Evolutionary conservation across 2,113 vertebrate species (phyloP).

Genomic region (Lepus europaeus): DNA sequence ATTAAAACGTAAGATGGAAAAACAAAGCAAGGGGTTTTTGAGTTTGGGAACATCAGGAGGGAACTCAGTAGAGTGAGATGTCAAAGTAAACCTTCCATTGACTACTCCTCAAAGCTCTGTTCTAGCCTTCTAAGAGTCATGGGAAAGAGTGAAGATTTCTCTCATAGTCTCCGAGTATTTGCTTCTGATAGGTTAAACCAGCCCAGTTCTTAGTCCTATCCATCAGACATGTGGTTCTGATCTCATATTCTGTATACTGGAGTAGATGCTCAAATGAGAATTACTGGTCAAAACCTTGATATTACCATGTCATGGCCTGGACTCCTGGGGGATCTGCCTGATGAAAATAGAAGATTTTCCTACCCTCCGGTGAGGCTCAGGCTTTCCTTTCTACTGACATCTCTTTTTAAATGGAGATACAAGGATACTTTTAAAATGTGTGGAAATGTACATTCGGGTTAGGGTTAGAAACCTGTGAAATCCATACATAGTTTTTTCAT

Average conservation of each 20-base stretch:
- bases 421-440: no score
- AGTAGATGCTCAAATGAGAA: not conserved
- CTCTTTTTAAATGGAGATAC: not conserved
- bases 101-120: not conserved
- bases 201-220: not conserved
- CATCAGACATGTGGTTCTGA: not conserved
- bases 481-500: no score
- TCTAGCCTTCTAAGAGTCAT: not conserved
- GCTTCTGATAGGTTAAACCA: not conserved
- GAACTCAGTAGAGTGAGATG: no score
- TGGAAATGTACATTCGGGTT: no score
- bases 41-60: no score
- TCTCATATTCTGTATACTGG: not conserved
- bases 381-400: not conserved
- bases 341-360: not conserved
- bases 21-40: no score
- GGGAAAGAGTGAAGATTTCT: not conserved
- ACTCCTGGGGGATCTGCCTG: not conserved
- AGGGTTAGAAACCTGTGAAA: no score
- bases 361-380: not conserved
- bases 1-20: no score
- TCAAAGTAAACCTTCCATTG: not conserved
- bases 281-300: not conserved
- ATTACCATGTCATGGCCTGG: not conserved
- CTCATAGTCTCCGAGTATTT: not conserved